phyloP scores from a whole-genome alignment of 2,797 vertebrate genomes.

The Nasua narica region DNA sequence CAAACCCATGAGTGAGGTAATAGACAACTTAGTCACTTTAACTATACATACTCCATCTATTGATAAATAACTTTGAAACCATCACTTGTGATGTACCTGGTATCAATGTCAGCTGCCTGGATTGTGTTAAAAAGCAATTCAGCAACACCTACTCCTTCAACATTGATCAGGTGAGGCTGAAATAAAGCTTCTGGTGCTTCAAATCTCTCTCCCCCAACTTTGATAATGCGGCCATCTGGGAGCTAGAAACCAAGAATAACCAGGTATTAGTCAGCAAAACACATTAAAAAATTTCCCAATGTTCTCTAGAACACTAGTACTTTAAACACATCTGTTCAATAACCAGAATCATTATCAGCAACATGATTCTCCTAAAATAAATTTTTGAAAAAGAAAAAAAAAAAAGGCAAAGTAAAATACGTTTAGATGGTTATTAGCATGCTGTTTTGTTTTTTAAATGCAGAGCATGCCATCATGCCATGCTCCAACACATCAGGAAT shows the following conservation, averaged over 20 bases:
- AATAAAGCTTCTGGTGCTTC: conserved; percentile 98
- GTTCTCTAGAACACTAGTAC: not conserved
- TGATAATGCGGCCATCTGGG: conserved; percentile 97
- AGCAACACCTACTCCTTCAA: conserved; percentile 97
- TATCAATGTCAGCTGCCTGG: conserved; percentile 98
- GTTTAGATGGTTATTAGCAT: not conserved
- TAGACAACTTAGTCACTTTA: not conserved
- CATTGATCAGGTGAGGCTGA: conserved; percentile 99
- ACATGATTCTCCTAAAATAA: not conserved
- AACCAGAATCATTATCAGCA: conserved; percentile 10
- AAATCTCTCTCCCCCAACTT: conserved; percentile 98
- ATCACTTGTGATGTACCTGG: conserved; percentile 86
- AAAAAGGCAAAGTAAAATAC: not conserved
- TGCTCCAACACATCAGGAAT: not conserved
- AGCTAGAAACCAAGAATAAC: conserved; percentile 86
- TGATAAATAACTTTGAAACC: not conserved
- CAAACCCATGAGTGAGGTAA: not conserved
- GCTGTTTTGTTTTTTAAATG: conserved; percentile 10
- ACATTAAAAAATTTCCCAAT: not conserved
- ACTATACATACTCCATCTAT: not conserved
- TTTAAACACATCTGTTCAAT: not conserved
- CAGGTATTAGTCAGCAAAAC: conserved; percentile 1
- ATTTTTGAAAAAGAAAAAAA: not conserved
- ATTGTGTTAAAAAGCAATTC: conserved; percentile 99
- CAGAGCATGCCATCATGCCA: not conserved